Evolutionary conservation across 2,797 vertebrate species (phyloP).

Genomic region (Gallinago solitaria): DNA sequence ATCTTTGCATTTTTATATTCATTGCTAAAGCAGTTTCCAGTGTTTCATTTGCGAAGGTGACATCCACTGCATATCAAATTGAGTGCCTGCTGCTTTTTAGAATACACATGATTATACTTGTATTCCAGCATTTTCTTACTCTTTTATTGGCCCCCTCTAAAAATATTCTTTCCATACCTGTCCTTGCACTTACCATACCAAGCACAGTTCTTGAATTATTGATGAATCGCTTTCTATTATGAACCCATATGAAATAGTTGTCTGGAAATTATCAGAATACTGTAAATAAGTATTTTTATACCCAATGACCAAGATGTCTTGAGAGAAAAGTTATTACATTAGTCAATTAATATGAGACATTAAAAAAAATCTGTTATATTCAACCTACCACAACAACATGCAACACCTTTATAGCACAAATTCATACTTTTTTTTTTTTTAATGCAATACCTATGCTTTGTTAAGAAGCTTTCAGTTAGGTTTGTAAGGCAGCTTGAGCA

Average conservation of each 20-base stretch:
- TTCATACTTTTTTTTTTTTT: neutral
- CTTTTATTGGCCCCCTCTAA: neutral
- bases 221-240: neutral
- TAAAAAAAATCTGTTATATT: neutral
- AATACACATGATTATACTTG: neutral
- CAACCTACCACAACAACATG: neutral
- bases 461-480: neutral
- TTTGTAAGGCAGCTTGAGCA: neutral
- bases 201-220: conserved; percentile 7
- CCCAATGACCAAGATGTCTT: neutral
- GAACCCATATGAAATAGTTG: neutral
- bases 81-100: conserved; percentile 35
- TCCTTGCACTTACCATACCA: neutral
- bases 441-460: too few relatives aligned
- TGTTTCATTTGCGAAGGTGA: conserved; percentile 63
- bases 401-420: neutral
- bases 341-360: neutral
- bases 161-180: neutral
- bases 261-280: neutral
- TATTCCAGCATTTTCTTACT: neutral
- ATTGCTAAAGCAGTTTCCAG: conserved; percentile 34
- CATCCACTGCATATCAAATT: conserved; percentile 61
- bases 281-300: neutral
- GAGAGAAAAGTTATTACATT: neutral
- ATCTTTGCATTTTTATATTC: conserved; percentile 45